Evolutionary conservation across 1,140 invertebrate genomes (phyloP), one percentile per base, ranked within the genome.

Genomic region (Brachionus calyciflorus): DNA sequence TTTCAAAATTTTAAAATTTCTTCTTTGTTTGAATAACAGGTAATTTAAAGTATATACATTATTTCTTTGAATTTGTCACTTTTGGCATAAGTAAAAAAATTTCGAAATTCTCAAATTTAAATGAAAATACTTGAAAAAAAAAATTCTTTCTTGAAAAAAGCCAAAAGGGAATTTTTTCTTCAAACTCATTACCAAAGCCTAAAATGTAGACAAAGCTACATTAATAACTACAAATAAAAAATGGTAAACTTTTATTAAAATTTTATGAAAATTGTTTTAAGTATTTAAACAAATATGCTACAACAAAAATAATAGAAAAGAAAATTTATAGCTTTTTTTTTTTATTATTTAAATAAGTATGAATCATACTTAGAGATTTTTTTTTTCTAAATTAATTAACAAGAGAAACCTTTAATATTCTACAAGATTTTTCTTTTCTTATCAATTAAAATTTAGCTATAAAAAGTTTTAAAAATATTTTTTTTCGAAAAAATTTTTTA

Each of bases 11-110:
- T 33, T 33, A 60, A 19, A 28, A 60, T 60, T 6, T 33, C 30
- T 60, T 60, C 37, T 60, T 60, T 60, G 37, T 60, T 60, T 60
- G 55, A 60, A 60, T 60, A 60, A 60, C 55, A 60, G 55, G 55
- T 60, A 60, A 60, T 33, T 19, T 21, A 37, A 37, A 60, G n/a
- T n/a, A n/a, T n/a, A n/a, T n/a, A n/a, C n/a, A n/a, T n/a, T n/a
- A n/a, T n/a, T n/a, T n/a, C n/a, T n/a, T n/a, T n/a, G n/a, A n/a
- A n/a, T n/a, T 37, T 37, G 33, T 37, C 33, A 9, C 33, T 37
- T n/a, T n/a, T n/a, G n/a, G 48, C 28, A 55, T 55, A 28, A 55
- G 53, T 14, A 28, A 12, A 14, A 55, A 28, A 28, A 28, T 55
- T 28, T 55, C 33, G 33, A 55, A 28, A 55, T 26, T 55, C n/a